Conservation (phyloP, 2,797 vertebrate genomes). For the Lophotriccus pileatus region DNA sequence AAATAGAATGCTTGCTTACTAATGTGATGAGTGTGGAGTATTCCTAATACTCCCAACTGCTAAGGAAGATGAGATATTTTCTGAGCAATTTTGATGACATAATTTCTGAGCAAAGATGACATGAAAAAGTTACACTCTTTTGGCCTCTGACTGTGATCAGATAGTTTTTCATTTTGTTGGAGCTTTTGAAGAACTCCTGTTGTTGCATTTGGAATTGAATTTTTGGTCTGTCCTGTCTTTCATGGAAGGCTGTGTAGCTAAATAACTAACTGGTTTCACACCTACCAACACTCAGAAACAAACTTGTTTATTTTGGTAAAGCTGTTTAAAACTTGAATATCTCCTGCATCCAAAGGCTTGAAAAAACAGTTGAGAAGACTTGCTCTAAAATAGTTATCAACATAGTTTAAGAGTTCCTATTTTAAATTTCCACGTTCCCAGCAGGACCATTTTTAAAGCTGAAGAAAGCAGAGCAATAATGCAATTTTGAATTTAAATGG, state of each 20-base stretch:
- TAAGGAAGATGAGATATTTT: not conserved
- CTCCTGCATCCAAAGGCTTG: not conserved
- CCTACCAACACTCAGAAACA: not conserved
- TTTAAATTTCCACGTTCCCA: not conserved
- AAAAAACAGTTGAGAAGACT: not conserved
- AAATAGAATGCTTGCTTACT: slow-evolving; percentile 18
- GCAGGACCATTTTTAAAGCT: not conserved
- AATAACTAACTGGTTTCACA: not conserved
- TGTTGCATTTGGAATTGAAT: not conserved
- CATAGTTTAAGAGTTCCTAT: not conserved
- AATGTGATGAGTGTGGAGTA: not conserved
- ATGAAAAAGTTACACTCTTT: not conserved
- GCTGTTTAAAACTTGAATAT: not conserved
- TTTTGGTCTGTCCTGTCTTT: not conserved
- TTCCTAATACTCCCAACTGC: not conserved
- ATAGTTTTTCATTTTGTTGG: not conserved
- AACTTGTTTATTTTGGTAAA: not conserved
- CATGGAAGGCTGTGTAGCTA: not conserved
- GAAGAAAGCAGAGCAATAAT: not conserved
- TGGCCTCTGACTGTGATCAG: not conserved
- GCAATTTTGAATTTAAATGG: not conserved
- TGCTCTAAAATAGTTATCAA: not conserved
- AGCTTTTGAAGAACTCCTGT: not conserved
- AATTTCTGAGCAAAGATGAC: not conserved
- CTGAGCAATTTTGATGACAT: not conserved